phyloP scores from a whole-genome alignment of 1,140 invertebrate genomes.

The Rhyzopertha dominica region DNA sequence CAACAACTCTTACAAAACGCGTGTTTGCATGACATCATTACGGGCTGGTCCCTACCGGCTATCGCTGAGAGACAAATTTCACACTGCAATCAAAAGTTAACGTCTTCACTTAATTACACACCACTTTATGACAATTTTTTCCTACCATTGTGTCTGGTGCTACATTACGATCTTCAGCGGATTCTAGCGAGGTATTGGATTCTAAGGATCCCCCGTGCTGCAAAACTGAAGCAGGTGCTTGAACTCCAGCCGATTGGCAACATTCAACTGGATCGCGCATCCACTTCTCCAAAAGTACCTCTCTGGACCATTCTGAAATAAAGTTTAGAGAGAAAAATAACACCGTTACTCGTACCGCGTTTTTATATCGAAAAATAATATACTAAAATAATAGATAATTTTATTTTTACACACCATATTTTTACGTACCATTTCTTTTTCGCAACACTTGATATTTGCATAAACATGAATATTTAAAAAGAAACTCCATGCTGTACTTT shows the following conservation, averaged over 20 bases:
- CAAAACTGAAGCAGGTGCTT: conserved; percentile 52
- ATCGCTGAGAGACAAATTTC: conserved; percentile 57
- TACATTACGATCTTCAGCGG: conserved; percentile 23
- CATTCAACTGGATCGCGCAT: conserved; percentile 63
- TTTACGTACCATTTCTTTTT: no score
- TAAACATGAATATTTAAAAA: no score
- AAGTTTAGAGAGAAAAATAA: no score
- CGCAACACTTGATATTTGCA: no score
- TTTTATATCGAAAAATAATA: no score
- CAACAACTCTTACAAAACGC: conserved; percentile 63
- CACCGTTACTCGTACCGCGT: no score
- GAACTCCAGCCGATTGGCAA: conserved; percentile 64
- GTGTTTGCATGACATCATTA: conserved; percentile 57
- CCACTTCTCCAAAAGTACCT: conserved; percentile 65
- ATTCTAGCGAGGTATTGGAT: conserved; percentile 37
- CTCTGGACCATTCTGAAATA: conserved; percentile 65
- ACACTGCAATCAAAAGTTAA: conserved; percentile 50
- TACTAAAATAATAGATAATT: no score
- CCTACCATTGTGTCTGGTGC: conserved; percentile 40
- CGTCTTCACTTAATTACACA: conserved; percentile 6
- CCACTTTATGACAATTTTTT: conserved; percentile 7
- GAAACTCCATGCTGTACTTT: no score
- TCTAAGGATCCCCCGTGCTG: conserved; percentile 40
- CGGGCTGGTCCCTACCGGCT: conserved; percentile 38
- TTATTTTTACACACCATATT: no score